These are phyloP conservation scores for Zootermopsis nevadensis DNA, from an alignment of 2,888 invertebrate species.

Conservation along the genomic window DNA sequence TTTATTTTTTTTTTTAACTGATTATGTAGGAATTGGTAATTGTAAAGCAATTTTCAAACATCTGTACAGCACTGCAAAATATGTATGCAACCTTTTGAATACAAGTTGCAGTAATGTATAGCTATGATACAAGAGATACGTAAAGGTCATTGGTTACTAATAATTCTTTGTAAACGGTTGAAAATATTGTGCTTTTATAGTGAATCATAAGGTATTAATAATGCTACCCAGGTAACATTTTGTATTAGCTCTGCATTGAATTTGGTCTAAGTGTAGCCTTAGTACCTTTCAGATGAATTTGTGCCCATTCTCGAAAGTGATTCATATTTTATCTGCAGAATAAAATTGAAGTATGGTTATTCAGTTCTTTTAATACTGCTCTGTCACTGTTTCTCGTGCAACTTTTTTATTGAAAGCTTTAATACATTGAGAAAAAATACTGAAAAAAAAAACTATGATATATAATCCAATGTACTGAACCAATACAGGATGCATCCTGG, in stretches of 20 bases:
- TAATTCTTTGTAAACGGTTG: slow-evolving; percentile 51
- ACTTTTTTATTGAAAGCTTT: not conserved
- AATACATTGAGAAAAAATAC: not conserved
- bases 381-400: not conserved
- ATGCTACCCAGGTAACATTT: slow-evolving; percentile 25
- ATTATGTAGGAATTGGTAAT: slow-evolving; percentile 37
- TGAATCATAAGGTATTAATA: slow-evolving; percentile 39
- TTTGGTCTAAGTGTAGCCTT: not conserved
- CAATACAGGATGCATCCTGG: slow-evolving; percentile 5
- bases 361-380: not conserved
- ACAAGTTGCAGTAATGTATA: slow-evolving; percentile 42
- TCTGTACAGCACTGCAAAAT: slow-evolving; percentile 43
- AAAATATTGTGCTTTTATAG: slow-evolving; percentile 49
- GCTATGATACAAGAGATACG: slow-evolving; percentile 43
- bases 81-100: slow-evolving; percentile 34
- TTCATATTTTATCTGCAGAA: not conserved
- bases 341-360: not conserved
- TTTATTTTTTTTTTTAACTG: slow-evolving; percentile 36
- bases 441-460: not conserved
- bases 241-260: slow-evolving; percentile 19
- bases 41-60: slow-evolving; percentile 39
- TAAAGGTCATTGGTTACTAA: slow-evolving; percentile 49
- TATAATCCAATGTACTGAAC: not conserved
- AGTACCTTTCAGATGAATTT: not conserved
- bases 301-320: not conserved